Evolutionary conservation across 2,797 vertebrate genomes (phyloP).

Genomic region (Amblyraja radiata): DNA sequence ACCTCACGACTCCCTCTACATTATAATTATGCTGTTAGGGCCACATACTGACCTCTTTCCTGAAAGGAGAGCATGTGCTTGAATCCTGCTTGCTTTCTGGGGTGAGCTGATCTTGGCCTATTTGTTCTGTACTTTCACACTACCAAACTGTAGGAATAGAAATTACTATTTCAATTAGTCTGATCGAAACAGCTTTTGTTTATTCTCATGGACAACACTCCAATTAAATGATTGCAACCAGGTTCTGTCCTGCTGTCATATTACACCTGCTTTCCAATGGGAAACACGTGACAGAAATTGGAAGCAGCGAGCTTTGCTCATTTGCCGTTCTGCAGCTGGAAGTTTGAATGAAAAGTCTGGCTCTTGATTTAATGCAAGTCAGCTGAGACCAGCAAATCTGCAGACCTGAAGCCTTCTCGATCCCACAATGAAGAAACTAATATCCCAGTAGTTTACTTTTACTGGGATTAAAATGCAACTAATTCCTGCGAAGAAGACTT

Average conservation of each 20-base stretch:
- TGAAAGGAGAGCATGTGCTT: too few relatives aligned
- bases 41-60: too few relatives aligned
- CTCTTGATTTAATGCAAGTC: background rate
- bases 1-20: too few relatives aligned
- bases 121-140: too few relatives aligned
- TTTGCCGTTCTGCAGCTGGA: background rate
- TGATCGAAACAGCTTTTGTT: too few relatives aligned
- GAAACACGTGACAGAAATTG: background rate
- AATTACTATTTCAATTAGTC: too few relatives aligned
- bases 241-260: too few relatives aligned
- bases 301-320: background rate
- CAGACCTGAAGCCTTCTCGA: background rate
- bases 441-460: background rate
- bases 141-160: too few relatives aligned
- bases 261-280: background rate
- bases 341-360: background rate
- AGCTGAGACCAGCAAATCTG: background rate
- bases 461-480: background rate
- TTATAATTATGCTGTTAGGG: too few relatives aligned
- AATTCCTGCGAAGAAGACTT: background rate
- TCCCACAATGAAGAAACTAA: background rate
- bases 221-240: background rate
- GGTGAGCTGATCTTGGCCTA: too few relatives aligned
- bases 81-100: too few relatives aligned
- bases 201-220: too few relatives aligned